Conservation (phyloP, 2,113 vertebrate genomes). For the Verasper variegatus region DNA sequence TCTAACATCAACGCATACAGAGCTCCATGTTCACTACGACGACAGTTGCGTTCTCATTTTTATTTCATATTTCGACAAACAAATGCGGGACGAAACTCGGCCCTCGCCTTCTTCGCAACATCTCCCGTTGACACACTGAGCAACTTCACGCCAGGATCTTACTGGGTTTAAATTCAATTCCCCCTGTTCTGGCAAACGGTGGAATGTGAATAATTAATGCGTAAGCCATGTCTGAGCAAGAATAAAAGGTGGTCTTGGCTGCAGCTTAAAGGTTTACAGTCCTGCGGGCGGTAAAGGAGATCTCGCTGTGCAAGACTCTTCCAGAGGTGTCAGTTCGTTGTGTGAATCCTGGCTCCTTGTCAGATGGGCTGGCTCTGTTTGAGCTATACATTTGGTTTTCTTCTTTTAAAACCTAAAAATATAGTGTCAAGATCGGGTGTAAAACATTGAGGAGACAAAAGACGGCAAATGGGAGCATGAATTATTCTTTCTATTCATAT, state of each 20-base stretch:
- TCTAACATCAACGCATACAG: neutral
- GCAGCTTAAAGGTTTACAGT: constrained; percentile 36
- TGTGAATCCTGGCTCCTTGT: constrained; percentile 12
- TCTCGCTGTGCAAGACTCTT: constrained; percentile 2
- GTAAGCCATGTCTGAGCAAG: constrained; percentile 28
- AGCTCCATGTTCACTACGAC: constrained; percentile 16
- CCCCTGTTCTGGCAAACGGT: constrained; percentile 35
- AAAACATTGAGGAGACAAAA: neutral
- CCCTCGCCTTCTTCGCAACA: neutral
- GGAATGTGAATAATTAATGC: constrained; percentile 56
- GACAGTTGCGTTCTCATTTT: constrained; percentile 31
- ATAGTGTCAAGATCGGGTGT: neutral
- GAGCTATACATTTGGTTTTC: constrained; percentile 8
- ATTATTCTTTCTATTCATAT: neutral
- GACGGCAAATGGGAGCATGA: neutral
- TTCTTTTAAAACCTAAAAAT: neutral
- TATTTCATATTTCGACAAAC: constrained; percentile 30
- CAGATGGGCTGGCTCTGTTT: neutral
- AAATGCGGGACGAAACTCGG: neutral
- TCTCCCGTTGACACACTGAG: neutral
- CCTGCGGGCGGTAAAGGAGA: constrained; percentile 20
- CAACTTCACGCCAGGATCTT: constrained; percentile 10
- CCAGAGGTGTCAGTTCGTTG: constrained; percentile 5
- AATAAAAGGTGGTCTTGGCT: constrained; percentile 35
- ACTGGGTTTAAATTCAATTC: constrained; percentile 51